phyloP scores from a whole-genome alignment of 2,797 vertebrate species.

The Thunnus albacares region DNA sequence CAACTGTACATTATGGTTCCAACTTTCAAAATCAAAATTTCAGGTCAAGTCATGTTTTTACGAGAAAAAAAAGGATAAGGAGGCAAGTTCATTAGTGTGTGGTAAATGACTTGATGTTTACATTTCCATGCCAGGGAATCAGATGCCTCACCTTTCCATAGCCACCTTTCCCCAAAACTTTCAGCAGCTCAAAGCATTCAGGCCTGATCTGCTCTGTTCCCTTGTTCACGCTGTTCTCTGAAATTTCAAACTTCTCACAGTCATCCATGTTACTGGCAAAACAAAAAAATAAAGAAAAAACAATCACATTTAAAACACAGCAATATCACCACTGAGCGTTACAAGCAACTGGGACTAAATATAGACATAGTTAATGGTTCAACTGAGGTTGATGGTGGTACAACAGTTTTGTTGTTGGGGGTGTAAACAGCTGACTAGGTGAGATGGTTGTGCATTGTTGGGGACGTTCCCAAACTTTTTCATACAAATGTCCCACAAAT shows the following conservation, averaged over 20 bases:
- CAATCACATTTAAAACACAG: slow-evolving; percentile 34
- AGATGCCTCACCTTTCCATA: slow-evolving; percentile 94
- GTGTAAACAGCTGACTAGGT: slow-evolving; percentile 12
- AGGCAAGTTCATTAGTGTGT: neutral
- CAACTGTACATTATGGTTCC: neutral
- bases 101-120: neutral
- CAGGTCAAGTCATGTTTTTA: neutral
- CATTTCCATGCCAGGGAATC: neutral
- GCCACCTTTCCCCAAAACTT: slow-evolving; percentile 96
- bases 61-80: neutral
- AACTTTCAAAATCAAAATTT: neutral
- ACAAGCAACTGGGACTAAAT: neutral
- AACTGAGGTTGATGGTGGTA: slow-evolving; percentile 4
- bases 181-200: slow-evolving; percentile 96
- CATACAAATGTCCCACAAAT: neutral
- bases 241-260: slow-evolving; percentile 98
- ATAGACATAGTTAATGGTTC: neutral
- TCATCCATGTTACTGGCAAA: slow-evolving; percentile 92
- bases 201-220: slow-evolving; percentile 96
- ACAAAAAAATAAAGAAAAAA: slow-evolving; percentile 40
- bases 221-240: slow-evolving; percentile 96
- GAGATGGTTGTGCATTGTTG: neutral
- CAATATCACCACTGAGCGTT: neutral
- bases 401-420: neutral
- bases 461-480: neutral